A percentile compares a stretch with the other conserved stretches of the same genome.
Conservation (phyloP, 2,113 vertebrate species). For the Ameiurus melas region DNA sequence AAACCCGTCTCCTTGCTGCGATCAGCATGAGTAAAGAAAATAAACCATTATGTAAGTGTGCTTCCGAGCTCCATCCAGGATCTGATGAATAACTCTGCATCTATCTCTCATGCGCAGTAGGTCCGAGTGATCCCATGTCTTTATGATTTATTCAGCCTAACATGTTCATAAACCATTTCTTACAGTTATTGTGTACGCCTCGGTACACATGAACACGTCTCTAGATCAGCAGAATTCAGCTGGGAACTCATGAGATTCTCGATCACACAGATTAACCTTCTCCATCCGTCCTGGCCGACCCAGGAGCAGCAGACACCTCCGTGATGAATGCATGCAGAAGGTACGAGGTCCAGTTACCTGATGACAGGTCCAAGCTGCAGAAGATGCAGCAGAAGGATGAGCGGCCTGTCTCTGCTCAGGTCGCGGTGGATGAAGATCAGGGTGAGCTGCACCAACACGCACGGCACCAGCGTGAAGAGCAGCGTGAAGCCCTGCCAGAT, state of each 20-base stretch:
- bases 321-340: neutral
- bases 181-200: too few species aligned
- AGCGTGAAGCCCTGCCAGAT: slow-evolving; percentile 92
- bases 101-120: neutral
- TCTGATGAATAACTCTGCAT: neutral
- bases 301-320: neutral
- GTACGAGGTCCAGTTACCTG: slow-evolving; percentile 73
- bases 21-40: neutral
- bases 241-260: too few species aligned
- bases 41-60: neutral
- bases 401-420: slow-evolving; percentile 88
- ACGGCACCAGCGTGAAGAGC: slow-evolving; percentile 88
- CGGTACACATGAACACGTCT: too few species aligned
- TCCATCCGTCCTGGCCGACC: too few species aligned
- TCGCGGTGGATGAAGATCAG: slow-evolving; percentile 95
- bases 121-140: neutral
- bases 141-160: neutral
- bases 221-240: too few species aligned
- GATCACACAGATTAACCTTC: too few species aligned
- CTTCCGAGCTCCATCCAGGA: neutral
- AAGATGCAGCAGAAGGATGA: slow-evolving; percentile 90
- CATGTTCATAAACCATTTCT: too few species aligned
- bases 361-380: slow-evolving; percentile 91
- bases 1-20: neutral
- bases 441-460: slow-evolving; percentile 89